Evolutionary conservation across 92 coral and sea anemone genomes (phyloP), one percentile per base, ranked within the genome.

Genomic region (Phenganax marumi): DNA sequence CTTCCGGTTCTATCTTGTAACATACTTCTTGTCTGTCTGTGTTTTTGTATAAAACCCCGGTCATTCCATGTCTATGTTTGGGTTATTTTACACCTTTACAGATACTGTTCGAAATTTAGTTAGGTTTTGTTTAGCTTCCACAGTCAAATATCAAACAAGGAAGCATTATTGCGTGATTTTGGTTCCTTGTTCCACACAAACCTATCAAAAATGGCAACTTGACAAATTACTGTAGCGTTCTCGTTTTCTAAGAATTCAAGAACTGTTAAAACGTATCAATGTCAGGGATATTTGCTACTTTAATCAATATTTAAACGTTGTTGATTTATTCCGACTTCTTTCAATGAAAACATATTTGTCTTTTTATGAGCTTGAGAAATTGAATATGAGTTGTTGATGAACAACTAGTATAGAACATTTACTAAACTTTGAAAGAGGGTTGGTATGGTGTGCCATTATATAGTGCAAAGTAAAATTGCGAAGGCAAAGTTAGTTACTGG

Each of bases 1-100:
- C 52, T 78, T 78, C 83, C 83, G 83, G 83, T 78, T 57, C 46
- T 58, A 78, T 78, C 83, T 33, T 5, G 5, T 33, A 33, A 33
- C 43, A 33, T 33, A 33, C 43, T 33, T 33, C 43, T 33, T 33
- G 43, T 33, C 43, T 33, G 43, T 33, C 43, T 33, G 43, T 33
- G 43, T 33, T 33, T 33, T 33, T 33, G 43, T 33, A 33, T 33
- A 5, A 33, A 33, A 33, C 43, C 43, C 43, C 43, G 43, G 43
- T 33, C 43, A 33, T 33, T 33, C 43, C 43, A 33, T 33, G 43
- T 2, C 43, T 33, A 33, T 33, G 43, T 33, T 5, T 33, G 43
- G 43, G 3, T 48, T 49, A 11, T 63, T n/a, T 61, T 60, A 61
- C 60, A 60, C 73, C 57, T 46, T 60, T 60, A 78, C 50, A 78